phyloP scores from a whole-genome alignment of 2,797 vertebrate species.

The Muraenolepis orangiensis region DNA sequence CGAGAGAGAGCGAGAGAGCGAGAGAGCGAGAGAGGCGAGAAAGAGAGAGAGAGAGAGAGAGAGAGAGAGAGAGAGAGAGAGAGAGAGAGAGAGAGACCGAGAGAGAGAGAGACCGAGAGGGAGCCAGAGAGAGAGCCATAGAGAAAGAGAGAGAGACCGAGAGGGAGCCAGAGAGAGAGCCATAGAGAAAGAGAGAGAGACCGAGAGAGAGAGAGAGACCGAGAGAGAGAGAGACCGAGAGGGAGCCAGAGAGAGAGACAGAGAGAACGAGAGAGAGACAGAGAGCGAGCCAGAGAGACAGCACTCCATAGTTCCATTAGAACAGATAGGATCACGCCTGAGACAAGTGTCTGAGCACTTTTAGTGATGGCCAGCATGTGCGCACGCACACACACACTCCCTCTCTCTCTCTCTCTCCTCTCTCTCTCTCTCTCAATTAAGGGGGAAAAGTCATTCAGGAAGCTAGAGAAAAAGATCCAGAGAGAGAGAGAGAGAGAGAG shows the following conservation, averaged over 20 bases:
- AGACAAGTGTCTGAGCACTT: conserved; percentile 48
- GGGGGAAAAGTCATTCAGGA: not conserved
- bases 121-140: conserved; percentile 55
- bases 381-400: too few species aligned
- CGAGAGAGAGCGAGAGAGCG: conserved; percentile 39
- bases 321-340: conserved; percentile 56
- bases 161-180: conserved; percentile 40
- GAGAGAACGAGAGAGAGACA: conserved; percentile 43
- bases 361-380: too few species aligned
- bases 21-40: conserved; percentile 46
- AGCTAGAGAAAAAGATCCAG: not conserved
- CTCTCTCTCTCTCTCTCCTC: too few species aligned
- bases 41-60: conserved; percentile 53
- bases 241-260: too few species aligned
- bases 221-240: conserved; percentile 51
- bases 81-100: too few species aligned
- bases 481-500: conserved; percentile 14
- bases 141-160: conserved; percentile 52
- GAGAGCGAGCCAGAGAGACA: conserved; percentile 55
- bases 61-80: conserved; percentile 56
- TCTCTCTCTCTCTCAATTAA: conserved; percentile 6
- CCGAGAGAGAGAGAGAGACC: conserved; percentile 44
- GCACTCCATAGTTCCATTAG: conserved; percentile 60
- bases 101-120: conserved; percentile 44
- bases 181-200: conserved; percentile 40